Evolutionary conservation across 1,140 invertebrate genomes (phyloP), one percentile per base, ranked within the genome.

Genomic region (Hetaerina americana): DNA sequence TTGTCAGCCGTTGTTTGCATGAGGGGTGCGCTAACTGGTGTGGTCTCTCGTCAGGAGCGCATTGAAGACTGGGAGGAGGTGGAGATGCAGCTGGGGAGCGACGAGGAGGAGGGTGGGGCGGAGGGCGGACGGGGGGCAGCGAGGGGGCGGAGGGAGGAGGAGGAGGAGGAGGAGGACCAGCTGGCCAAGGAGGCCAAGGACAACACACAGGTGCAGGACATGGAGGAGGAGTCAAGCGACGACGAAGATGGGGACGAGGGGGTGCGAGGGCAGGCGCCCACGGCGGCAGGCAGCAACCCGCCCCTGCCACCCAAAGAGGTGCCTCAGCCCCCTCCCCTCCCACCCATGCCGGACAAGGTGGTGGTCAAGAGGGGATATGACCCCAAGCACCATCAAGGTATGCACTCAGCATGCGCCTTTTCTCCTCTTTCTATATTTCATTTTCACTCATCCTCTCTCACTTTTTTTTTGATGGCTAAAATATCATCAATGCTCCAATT

Each of bases 361-460:
- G 86, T 99, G 29, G 94, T 99, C 71, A 95, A 96, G 78, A 97
- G 96, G 80, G 89, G 89, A 71, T 99, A 99, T 79, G 93, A 99
- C 88, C 97, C 97, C 0, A 98, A 98, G 83, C 90, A 89, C 79
- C 26, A 28, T 67, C 24, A 25, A 57, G 24, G n/a, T 71, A 18
- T 57, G 40, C 15, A 5, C 15, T 57, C 22, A 8, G n/a, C n/a
- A n/a, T n/a, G n/a, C n/a, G n/a, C n/a, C n/a, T n/a, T n/a, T n/a
- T n/a, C n/a, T n/a, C n/a, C n/a, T n/a, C n/a, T n/a, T n/a, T n/a
- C n/a, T n/a, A n/a, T n/a, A n/a, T n/a, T n/a, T n/a, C n/a, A n/a
- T n/a, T n/a, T n/a, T n/a, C n/a, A n/a, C n/a, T n/a, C n/a, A n/a
- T n/a, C n/a, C n/a, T n/a, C n/a, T n/a, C n/a, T n/a, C n/a, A n/a